Evolutionary conservation across 2,888 invertebrate species (phyloP).

Genomic region (Drosophila cognata): DNA sequence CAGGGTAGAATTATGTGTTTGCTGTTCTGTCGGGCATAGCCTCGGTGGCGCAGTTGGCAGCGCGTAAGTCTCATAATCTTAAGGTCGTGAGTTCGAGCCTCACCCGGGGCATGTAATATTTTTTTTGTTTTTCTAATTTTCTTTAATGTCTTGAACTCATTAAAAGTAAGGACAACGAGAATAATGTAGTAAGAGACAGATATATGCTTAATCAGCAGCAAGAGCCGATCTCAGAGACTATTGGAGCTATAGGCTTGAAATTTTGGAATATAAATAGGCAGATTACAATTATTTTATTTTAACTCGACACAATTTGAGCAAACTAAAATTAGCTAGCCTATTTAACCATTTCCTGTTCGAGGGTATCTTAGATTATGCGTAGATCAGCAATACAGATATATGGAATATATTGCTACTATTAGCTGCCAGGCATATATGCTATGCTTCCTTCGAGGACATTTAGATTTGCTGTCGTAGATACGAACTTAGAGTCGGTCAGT

Average conservation of each 20-base stretch:
- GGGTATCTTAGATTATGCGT: neutral
- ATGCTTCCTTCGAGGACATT: slow-evolving; percentile 1
- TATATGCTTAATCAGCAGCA: neutral
- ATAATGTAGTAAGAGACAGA: neutral
- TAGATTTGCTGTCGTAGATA: slow-evolving; percentile 10
- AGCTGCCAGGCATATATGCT: neutral
- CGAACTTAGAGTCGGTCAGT: slow-evolving; percentile 3
- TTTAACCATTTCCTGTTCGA: neutral
- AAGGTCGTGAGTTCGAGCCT: slow-evolving; percentile 85
- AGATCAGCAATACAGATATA: neutral
- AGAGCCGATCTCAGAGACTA: neutral
- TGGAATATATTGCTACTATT: neutral
- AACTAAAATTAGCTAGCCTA: neutral
- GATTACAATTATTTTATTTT: neutral
- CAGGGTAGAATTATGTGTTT: slow-evolving; percentile 45
- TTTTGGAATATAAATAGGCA: neutral
- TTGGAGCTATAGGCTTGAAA: neutral
- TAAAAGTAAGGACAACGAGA: neutral
- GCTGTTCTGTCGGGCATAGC: slow-evolving; percentile 62
- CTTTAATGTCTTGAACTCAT: neutral
- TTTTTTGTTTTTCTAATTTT: slow-evolving; percentile 21
- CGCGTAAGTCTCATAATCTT: slow-evolving; percentile 86
- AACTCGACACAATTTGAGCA: neutral
- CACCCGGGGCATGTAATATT: slow-evolving; percentile 82
- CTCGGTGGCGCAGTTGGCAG: slow-evolving; percentile 85